Conservation (phyloP, 2,888 invertebrate species). For the Torymus tubicola region DNA sequence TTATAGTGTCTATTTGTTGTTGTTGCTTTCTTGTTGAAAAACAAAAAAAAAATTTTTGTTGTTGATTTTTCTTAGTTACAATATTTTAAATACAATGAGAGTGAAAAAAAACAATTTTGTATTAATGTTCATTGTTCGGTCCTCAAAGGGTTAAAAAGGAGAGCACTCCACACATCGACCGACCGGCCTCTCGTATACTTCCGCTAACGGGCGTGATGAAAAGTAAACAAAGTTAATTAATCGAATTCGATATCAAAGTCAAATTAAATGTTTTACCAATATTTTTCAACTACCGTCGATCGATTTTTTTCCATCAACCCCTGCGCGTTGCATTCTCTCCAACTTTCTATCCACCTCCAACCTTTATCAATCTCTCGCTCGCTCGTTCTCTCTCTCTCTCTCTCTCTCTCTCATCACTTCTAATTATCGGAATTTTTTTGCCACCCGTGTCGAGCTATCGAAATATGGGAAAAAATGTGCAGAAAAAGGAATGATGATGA, state of each 20-base stretch:
- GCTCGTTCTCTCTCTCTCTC: no score
- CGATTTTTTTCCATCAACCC: conserved; percentile 32
- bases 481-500: background rate
- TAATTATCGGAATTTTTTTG: conserved; percentile 11
- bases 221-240: conserved; percentile 52
- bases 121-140: no score
- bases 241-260: conserved; percentile 41
- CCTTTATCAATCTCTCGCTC: conserved; percentile 9
- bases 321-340: conserved; percentile 4
- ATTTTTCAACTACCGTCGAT: conserved; percentile 23
- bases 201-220: conserved; percentile 24
- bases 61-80: no score
- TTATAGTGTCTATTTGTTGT: no score
- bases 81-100: no score
- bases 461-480: conserved; percentile 1
- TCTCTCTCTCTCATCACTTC: conserved; percentile 5
- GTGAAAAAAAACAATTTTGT: no score
- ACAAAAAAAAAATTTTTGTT: no score
- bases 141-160: no score
- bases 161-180: no score
- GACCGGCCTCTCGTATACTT: no score
- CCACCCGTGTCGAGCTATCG: no score
- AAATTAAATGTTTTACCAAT: conserved; percentile 44
- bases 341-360: background rate
- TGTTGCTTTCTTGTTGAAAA: no score